Evolutionary conservation across 2,888 invertebrate genomes (phyloP).

Genomic region (Phania funesta): DNA sequence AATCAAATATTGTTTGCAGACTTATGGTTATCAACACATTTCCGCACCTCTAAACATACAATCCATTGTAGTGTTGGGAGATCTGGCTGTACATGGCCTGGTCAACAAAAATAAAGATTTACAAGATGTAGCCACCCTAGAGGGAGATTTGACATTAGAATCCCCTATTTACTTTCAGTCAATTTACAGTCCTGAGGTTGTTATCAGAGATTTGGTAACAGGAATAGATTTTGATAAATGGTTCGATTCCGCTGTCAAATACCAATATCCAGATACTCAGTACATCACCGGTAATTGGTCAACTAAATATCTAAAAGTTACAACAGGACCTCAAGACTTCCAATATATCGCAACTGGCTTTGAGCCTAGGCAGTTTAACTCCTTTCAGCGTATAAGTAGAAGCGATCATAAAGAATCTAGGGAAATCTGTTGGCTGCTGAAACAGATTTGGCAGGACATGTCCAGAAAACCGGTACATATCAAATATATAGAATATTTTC

Average conservation of each 20-base stretch:
- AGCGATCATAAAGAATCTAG: neutral
- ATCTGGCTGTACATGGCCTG: slow-evolving; percentile 73
- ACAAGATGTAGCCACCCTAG: slow-evolving; percentile 77
- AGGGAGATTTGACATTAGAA: slow-evolving; percentile 71
- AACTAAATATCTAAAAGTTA: slow-evolving; percentile 70
- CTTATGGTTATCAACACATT: slow-evolving; percentile 78
- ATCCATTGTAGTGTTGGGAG: slow-evolving; percentile 76
- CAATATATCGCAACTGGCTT: slow-evolving; percentile 35
- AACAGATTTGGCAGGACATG: slow-evolving; percentile 39
- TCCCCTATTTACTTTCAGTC: slow-evolving; percentile 75
- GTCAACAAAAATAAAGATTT: slow-evolving; percentile 79
- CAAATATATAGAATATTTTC: slow-evolving; percentile 81
- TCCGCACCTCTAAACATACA: slow-evolving; percentile 79
- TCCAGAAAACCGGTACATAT: slow-evolving; percentile 71
- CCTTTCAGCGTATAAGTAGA: neutral
- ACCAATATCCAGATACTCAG: slow-evolving; percentile 75
- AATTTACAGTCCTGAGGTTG: slow-evolving; percentile 71
- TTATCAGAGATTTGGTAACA: slow-evolving; percentile 73
- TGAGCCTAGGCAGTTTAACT: slow-evolving; percentile 36
- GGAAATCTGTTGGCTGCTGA: slow-evolving; percentile 70
- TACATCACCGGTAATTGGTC: slow-evolving; percentile 81
- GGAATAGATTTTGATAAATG: slow-evolving; percentile 81
- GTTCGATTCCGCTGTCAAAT: slow-evolving; percentile 78
- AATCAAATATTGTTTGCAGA: slow-evolving; percentile 70
- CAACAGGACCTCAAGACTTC: slow-evolving; percentile 52